Conservation (phyloP, 1,140 invertebrate species). For the Streblospio benedicti region DNA sequence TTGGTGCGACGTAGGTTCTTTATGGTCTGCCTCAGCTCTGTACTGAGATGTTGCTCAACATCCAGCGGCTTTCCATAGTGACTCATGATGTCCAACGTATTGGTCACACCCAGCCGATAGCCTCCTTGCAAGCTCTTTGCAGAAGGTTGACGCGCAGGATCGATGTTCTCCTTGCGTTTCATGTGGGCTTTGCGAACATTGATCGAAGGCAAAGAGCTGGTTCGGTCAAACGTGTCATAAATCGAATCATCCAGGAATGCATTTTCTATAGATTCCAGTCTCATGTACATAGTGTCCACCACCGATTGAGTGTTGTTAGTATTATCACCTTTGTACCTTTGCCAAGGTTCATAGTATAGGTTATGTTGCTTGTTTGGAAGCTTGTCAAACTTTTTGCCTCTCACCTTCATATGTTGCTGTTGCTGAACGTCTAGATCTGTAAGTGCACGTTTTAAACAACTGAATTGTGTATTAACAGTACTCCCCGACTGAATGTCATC, state of each 20-base stretch:
- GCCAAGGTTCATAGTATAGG: not conserved
- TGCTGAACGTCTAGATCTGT: not conserved
- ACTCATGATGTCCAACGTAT: slow-evolving; percentile 1
- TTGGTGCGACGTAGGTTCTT: not conserved
- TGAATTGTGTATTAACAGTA: not conserved
- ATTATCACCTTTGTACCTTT: not conserved
- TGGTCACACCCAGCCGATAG: slow-evolving; percentile 8
- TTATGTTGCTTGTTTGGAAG: not conserved
- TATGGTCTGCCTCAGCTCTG: not conserved
- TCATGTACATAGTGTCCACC: not conserved
- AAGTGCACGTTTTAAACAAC: not conserved
- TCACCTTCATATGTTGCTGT: not conserved
- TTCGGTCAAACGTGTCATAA: slow-evolving; percentile 11
- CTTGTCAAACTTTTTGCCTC: not conserved
- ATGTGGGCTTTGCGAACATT: not conserved
- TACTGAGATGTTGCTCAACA: not conserved
- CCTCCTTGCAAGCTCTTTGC: not conserved
- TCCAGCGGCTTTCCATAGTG: not conserved
- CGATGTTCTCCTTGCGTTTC: not conserved
- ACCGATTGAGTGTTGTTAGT: no score
- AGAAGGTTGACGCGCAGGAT: not conserved
- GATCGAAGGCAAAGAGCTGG: slow-evolving; percentile 6
- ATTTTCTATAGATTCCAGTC: not conserved
- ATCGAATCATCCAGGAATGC: slow-evolving; percentile 7
- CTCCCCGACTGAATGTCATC: not conserved